These are phyloP conservation scores for Rhyacophila evoluta DNA, from an alignment of 2,888 invertebrate species.

Conservation along the genomic window DNA sequence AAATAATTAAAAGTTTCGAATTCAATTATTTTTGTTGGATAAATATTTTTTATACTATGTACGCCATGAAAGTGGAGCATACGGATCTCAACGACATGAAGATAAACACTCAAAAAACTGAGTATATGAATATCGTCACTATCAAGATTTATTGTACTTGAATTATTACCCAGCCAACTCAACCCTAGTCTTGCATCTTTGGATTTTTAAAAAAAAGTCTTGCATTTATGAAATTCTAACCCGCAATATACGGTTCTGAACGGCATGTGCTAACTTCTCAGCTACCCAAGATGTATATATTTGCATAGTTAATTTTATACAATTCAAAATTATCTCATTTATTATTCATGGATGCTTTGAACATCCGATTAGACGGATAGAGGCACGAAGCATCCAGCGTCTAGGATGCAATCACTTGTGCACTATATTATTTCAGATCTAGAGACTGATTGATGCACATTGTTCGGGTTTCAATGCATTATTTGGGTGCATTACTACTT, in stretches of 20 bases:
- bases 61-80: too few relatives aligned
- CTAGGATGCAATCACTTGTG: neutral
- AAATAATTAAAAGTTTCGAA: too few relatives aligned
- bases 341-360: neutral
- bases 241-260: too few relatives aligned
- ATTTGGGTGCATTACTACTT: neutral
- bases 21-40: too few relatives aligned
- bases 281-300: neutral
- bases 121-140: too few relatives aligned
- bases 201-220: neutral
- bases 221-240: neutral
- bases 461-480: neutral
- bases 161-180: too few relatives aligned
- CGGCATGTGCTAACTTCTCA: neutral
- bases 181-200: too few relatives aligned
- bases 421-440: neutral
- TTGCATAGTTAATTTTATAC: neutral
- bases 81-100: too few relatives aligned
- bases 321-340: neutral
- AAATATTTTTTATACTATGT: too few relatives aligned
- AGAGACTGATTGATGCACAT: conserved; percentile 12
- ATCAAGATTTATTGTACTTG: too few relatives aligned
- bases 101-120: too few relatives aligned
- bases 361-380: neutral
- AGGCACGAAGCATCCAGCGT: neutral